phyloP scores from a whole-genome alignment of 2,888 invertebrate genomes.

The Lasioglossum zephyrum region DNA sequence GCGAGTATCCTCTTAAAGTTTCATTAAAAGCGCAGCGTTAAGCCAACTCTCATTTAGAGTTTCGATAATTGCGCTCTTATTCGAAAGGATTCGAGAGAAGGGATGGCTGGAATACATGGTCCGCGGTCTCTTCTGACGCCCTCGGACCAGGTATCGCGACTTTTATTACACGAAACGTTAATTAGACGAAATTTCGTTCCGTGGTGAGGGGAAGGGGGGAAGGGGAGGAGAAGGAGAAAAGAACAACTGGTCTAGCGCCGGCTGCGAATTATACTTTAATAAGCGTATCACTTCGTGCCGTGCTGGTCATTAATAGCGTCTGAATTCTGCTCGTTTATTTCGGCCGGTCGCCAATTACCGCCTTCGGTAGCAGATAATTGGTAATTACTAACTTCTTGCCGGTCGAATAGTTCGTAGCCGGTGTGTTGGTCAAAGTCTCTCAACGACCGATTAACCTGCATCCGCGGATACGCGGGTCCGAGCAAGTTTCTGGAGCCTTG shows the following conservation, averaged over 20 bases:
- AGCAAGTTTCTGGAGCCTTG: conserved; percentile 49
- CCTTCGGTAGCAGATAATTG: conserved; percentile 68
- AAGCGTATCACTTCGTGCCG: conserved; percentile 50
- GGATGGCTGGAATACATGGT: conserved; percentile 33
- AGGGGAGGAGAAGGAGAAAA: not conserved
- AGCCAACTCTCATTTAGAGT: conserved; percentile 50
- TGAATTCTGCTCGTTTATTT: conserved; percentile 55
- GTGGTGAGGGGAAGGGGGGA: no score
- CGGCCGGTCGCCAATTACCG: conserved; percentile 59
- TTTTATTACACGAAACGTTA: conserved; percentile 57
- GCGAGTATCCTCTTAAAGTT: conserved; percentile 46
- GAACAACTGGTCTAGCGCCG: not conserved
- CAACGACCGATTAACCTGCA: conserved; percentile 69
- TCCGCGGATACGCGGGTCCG: conserved; percentile 58
- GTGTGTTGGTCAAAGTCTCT: conserved; percentile 69
- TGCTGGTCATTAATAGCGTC: conserved; percentile 35
- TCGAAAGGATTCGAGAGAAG: not conserved
- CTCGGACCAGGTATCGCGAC: not conserved
- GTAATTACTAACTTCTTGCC: conserved; percentile 70
- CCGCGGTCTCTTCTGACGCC: conserved; percentile 25
- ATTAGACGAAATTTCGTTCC: conserved; percentile 49
- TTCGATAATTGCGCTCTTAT: conserved; percentile 54
- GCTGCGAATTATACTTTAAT: conserved; percentile 60
- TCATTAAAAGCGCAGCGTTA: conserved; percentile 56
- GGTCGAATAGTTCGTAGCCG: conserved; percentile 60